Evolutionary conservation across 2,888 invertebrate genomes (phyloP).

Genomic region (Pammene fasciana): DNA sequence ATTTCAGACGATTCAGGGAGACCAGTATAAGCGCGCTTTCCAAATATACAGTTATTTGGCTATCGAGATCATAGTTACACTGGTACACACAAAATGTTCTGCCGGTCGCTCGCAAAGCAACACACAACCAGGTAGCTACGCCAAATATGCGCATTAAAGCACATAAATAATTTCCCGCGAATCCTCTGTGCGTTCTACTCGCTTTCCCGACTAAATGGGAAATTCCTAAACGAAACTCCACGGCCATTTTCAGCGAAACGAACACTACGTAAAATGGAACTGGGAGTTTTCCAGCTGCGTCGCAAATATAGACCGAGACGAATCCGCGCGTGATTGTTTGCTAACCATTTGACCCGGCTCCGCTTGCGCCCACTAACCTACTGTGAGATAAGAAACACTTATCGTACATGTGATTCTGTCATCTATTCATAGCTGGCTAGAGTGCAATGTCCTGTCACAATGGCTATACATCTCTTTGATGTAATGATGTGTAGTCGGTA

Average conservation of each 20-base stretch:
- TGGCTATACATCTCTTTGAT: slow-evolving; percentile 71
- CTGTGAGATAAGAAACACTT: slow-evolving; percentile 64
- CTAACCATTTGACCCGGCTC: slow-evolving; percentile 77
- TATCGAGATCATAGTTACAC: not conserved
- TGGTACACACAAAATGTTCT: not conserved
- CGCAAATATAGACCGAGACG: slow-evolving; percentile 69
- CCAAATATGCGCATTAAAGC: slow-evolving; percentile 41
- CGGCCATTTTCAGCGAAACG: slow-evolving; percentile 60
- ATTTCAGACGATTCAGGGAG: not conserved
- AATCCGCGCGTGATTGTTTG: slow-evolving; percentile 70
- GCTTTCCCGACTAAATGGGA: slow-evolving; percentile 41
- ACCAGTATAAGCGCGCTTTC: not conserved
- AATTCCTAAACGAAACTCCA: slow-evolving; percentile 51
- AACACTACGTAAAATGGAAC: slow-evolving; percentile 53
- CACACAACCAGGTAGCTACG: slow-evolving; percentile 36
- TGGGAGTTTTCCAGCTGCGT: slow-evolving; percentile 66
- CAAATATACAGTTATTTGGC: not conserved
- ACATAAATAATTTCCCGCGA: slow-evolving; percentile 42
- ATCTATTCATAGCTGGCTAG: slow-evolving; percentile 57
- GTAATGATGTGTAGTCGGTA: slow-evolving; percentile 79
- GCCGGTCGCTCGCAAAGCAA: not conserved
- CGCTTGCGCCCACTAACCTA: slow-evolving; percentile 78
- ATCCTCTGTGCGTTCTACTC: slow-evolving; percentile 39
- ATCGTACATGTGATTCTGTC: slow-evolving; percentile 56
- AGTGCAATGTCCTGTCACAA: slow-evolving; percentile 68